phyloP scores from a whole-genome alignment of 2,113 vertebrate species.

The Pongo abelii region DNA sequence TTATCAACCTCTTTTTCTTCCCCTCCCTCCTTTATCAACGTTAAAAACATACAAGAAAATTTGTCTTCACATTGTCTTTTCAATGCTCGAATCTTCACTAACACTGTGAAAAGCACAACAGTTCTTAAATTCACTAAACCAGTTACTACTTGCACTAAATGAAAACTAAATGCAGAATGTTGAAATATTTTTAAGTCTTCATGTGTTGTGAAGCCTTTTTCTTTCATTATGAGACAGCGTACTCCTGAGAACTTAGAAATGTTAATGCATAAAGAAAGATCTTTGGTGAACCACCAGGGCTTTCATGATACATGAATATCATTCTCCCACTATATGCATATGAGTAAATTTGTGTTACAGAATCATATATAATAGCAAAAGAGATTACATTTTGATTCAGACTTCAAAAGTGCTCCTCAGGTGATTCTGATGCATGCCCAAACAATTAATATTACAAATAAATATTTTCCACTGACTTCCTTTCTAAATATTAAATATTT shows the following conservation, averaged over 20 bases:
- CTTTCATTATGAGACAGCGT: not conserved
- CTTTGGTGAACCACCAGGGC: not conserved
- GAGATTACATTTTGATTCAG: not conserved
- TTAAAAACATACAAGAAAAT: not conserved
- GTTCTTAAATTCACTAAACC: not conserved
- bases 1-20: not conserved
- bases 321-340: not conserved
- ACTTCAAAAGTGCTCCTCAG: not conserved
- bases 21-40: not conserved
- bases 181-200: not conserved
- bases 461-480: not conserved
- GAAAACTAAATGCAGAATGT: not conserved
- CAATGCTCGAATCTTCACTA: constrained; percentile 2
- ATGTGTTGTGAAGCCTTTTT: not conserved
- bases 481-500: constrained; percentile 5
- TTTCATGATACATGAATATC: not conserved
- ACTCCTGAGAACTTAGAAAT: not conserved
- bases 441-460: not conserved
- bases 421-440: not conserved
- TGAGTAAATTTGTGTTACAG: not conserved
- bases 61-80: not conserved
- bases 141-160: not conserved
- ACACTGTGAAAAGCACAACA: not conserved
- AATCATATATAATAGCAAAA: not conserved
- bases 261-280: not conserved